Evolutionary conservation across 2,888 invertebrate genomes (phyloP), one percentile per base, ranked within the genome.

Genomic region (Euzetes globulus): DNA sequence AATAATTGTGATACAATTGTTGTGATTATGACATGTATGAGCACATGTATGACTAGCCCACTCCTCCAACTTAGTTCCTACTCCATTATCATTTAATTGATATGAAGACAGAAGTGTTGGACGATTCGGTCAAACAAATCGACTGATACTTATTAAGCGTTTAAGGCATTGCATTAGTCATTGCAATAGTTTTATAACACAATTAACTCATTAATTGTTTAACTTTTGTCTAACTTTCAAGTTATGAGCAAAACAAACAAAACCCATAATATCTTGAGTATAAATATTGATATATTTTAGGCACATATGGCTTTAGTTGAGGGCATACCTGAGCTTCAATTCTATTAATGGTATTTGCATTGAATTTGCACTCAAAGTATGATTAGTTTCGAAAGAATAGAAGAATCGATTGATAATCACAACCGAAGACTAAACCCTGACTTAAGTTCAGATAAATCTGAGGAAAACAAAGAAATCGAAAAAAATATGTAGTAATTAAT

Each of bases 201-300:
- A 55, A 50, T 50, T 50, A 50, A 50, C 11, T n/a, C n/a, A 50
- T n/a, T 19, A 19, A 17, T 55, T 55, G 22, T 55, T 22, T 55
- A 6, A 19, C 50, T 19, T 19, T n/a, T 47, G 5, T 19, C n/a
- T n/a, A n/a, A 55, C 25, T 22, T 55, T 25, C 55, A 22, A 55
- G 37, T 63, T 63, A 33, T 68, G 68, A 68, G 68, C 68, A 45
- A 68, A 68, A 68, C 68, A 68, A 41, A 68, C 11, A 27, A n/a
- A 58, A 63, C 68, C 68, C 68, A 68, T 68, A 68, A 68, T 33
- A 19, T 68, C 68, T 68, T 68, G 68, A 68, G 68, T 68, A 68
- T 68, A 68, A 68, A 63, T 33, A 33, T 33, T 22, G n/a, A 37
- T 68, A 68, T 45, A 68, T 41, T 37, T 41, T 22, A 68, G 41